These are phyloP conservation scores for Laterallus jamaicensis DNA, from an alignment of 2,113 vertebrate genomes.

Conservation along the genomic window DNA sequence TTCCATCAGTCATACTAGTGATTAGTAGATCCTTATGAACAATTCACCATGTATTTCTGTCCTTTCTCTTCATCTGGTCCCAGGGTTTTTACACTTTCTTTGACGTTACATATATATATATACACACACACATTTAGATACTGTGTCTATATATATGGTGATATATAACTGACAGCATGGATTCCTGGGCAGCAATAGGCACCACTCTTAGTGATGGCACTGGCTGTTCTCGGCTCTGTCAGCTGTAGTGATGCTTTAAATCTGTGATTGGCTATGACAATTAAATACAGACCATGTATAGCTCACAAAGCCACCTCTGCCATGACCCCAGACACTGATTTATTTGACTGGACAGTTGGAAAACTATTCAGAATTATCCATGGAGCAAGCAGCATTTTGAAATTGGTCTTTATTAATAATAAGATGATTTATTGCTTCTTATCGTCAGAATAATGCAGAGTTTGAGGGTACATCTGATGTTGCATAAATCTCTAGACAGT, in stretches of 20 bases:
- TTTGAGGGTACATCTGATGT: background rate
- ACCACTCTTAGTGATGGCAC: background rate
- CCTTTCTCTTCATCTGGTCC: background rate
- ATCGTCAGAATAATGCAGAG: background rate
- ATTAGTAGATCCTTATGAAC: background rate
- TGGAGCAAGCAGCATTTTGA: slow-evolving; percentile 34
- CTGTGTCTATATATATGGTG: rapidly evolving
- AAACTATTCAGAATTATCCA: slow-evolving; percentile 32
- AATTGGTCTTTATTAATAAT: slow-evolving; percentile 5
- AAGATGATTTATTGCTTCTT: slow-evolving; percentile 10
- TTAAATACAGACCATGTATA: slow-evolving; percentile 30
- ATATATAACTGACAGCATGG: background rate
- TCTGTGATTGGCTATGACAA: slow-evolving; percentile 37
- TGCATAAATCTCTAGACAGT: background rate
- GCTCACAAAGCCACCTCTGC: slow-evolving; percentile 30
- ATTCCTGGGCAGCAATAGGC: background rate
- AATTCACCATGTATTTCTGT: background rate
- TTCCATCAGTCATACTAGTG: background rate
- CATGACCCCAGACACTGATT: slow-evolving; percentile 21
- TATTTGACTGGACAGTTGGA: slow-evolving; percentile 53
- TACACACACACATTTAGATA: too few relatives aligned
- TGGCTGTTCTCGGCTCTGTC: slow-evolving; percentile 1
- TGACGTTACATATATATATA: background rate
- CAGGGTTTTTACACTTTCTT: background rate
- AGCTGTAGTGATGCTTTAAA: background rate